Base-by-base conservation (phyloP, 2,888 invertebrate species). In the Sarcophaga caerulescens region DNA sequence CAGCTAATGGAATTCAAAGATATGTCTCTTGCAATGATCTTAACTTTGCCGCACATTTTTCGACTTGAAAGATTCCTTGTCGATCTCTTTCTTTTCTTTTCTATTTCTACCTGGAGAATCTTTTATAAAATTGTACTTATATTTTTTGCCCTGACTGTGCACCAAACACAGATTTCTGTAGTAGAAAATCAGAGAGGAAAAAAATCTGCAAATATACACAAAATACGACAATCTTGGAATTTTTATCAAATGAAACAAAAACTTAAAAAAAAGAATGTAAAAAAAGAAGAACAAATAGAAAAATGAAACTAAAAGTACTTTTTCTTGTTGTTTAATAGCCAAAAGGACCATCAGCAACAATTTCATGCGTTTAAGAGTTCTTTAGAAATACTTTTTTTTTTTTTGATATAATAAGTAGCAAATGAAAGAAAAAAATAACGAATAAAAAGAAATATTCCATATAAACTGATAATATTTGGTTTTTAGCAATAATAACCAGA, bases 281-380 rank as follows among this genome's bases (percentile, higher is more conserved):
- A 17, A 5, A 45, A 44, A 44, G 21, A 23, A 68, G 21, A 63
- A 1, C 17, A 6, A 70, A 66, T n/a, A 4, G 44, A 57, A 45
- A 44, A 81, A 76, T 82, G 76, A 82, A 76, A 82, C 70, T 60
- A 82, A 82, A 82, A 82, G 75, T 81, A 17, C 6, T 35, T 69
- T 25, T n/a, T 62, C 35, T 35, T 35, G 35, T 35, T 35, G 35
- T 35, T 35, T 66, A 52, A 45, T 52, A 21, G 52, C 52, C 23
- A 57, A 52, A 52, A 14, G 52, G 52, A 12, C 25, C 75, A 66
- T 65, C 70, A 65, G 11, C 60, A 25, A 66, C 52, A 79, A 66
- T 45, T 63, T 35, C n/a, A 44, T 23, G 14, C 35, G 25, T 21
- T 70, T 52, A 19, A 76, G 69, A 75, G 62, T 75, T 82, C 70